These are phyloP conservation scores for Oryzias woworae DNA, from an alignment of 2,113 vertebrate species.

Conservation along the genomic window DNA sequence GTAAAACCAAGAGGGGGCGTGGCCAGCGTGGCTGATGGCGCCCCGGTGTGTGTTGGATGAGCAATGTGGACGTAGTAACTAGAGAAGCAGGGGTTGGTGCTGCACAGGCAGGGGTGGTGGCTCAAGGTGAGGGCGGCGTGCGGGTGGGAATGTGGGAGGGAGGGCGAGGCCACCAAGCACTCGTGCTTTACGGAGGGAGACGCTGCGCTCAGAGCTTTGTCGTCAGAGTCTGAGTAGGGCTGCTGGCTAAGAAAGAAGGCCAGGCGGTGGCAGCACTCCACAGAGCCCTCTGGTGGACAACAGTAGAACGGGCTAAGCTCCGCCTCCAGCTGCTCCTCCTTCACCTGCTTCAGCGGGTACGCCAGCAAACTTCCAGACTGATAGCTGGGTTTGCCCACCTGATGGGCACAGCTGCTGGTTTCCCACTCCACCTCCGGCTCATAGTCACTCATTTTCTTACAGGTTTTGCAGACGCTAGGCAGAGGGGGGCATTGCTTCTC, in stretches of 20 bases:
- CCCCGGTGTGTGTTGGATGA: slow-evolving; percentile 71
- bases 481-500: slow-evolving; percentile 28
- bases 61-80: slow-evolving; percentile 79
- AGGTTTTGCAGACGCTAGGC: slow-evolving; percentile 75
- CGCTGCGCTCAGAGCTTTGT: slow-evolving; percentile 56
- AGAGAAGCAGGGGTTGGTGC: slow-evolving; percentile 80
- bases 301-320: slow-evolving; percentile 79
- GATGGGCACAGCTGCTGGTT: slow-evolving; percentile 48
- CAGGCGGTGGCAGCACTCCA: slow-evolving; percentile 86
- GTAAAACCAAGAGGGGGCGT: slow-evolving; percentile 66
- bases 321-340: slow-evolving; percentile 76
- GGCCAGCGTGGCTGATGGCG: slow-evolving; percentile 51
- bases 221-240: slow-evolving; percentile 62
- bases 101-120: slow-evolving; percentile 79
- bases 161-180: slow-evolving; percentile 78
- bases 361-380: slow-evolving; percentile 72
- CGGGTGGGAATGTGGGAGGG: slow-evolving; percentile 70
- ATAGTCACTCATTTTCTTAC: slow-evolving; percentile 78
- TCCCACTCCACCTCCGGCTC: slow-evolving; percentile 74
- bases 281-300: slow-evolving; percentile 77
- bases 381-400: slow-evolving; percentile 71
- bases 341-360: slow-evolving; percentile 75
- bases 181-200: slow-evolving; percentile 87
- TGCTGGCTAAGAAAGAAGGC: slow-evolving; percentile 87
- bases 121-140: slow-evolving; percentile 74